A percentile compares a stretch with the other conserved stretches of the same genome.
Conservation (phyloP, 2,888 invertebrate species). For the Hesperia comma region DNA sequence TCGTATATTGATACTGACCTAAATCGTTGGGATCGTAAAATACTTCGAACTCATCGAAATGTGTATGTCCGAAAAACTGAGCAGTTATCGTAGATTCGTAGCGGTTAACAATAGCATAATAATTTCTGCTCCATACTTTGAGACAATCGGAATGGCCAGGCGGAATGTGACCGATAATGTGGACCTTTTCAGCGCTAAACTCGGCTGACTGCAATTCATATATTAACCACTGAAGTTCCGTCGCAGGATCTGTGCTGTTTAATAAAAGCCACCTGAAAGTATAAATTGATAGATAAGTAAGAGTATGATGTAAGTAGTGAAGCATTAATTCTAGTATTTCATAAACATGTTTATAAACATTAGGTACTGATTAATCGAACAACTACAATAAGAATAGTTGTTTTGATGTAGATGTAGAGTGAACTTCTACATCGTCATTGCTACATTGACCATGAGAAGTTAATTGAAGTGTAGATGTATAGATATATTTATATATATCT, state of each 20-base stretch:
- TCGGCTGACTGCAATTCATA: conserved; percentile 97
- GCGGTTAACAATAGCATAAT: conserved; percentile 93
- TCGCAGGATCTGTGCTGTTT: conserved; percentile 98
- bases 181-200: conserved; percentile 96
- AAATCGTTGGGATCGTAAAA: conserved; percentile 94
- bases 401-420: too few species aligned
- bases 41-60: conserved; percentile 96
- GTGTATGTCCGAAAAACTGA: conserved; percentile 98
- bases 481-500: too few species aligned
- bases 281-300: neutral
- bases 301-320: too few species aligned
- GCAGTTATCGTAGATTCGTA: conserved; percentile 95
- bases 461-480: too few species aligned
- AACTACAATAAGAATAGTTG: too few species aligned
- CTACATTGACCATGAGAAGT: too few species aligned
- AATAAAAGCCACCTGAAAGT: conserved; percentile 91
- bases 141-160: conserved; percentile 97
- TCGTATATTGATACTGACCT: conserved; percentile 74
- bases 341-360: too few species aligned
- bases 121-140: conserved; percentile 98
- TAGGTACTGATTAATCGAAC: too few species aligned
- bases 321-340: too few species aligned
- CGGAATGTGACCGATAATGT: conserved; percentile 98
- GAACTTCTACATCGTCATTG: too few species aligned
- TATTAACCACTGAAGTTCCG: conserved; percentile 97